Evolutionary conservation across 2,797 vertebrate genomes (phyloP), one percentile per base, ranked within the genome.

Genomic region (Enteromius thamalakanensis): DNA sequence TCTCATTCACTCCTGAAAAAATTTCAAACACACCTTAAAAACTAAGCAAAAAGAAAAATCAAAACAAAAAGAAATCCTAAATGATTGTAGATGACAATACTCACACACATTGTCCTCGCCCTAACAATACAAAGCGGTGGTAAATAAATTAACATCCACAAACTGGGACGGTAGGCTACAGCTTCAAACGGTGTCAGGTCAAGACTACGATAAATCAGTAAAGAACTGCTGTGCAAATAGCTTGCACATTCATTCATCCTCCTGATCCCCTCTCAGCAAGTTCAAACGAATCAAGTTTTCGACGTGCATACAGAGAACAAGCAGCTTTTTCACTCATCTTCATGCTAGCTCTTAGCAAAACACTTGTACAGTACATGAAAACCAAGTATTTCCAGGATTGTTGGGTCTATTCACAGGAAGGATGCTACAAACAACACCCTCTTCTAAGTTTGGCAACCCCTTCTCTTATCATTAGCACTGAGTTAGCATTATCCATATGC

Each of bases 371-470:
- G 93, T 94, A 95, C 94, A 92, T 92, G 89, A 91, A 84, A 92
- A 92, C 93, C 94, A 95, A 95, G 95, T 94, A 95, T 95, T 92
- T 94, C 94, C 94, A 95, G 94, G 94, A 95, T 94, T 92, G 91
- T 92, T 92, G 91, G 91, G 90, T 93, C 89, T 93, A 85, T 90
- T 87, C 86, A 89, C 86, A 89, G 87, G 72, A 77, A 88, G 91
- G 85, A 49, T 82, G 79, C 87, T 83, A 90, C 55, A 49, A 80
- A 72, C 71, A 86, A 79, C 82, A 55, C 40, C 49, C 53, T 42
- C 67, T 40, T 75, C 60, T 23, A 68, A 82, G 75, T 26, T 49
- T 11, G 53, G 70, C 70, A 65, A 64, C 42, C 58, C 58, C 49
- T 32, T 45, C 32, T 82, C 70, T 67, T 67, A 75, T 42, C 29